Evolutionary conservation across 2,888 invertebrate species (phyloP), one percentile per base, ranked within the genome.

Genomic region (Eristalinus aeneus): DNA sequence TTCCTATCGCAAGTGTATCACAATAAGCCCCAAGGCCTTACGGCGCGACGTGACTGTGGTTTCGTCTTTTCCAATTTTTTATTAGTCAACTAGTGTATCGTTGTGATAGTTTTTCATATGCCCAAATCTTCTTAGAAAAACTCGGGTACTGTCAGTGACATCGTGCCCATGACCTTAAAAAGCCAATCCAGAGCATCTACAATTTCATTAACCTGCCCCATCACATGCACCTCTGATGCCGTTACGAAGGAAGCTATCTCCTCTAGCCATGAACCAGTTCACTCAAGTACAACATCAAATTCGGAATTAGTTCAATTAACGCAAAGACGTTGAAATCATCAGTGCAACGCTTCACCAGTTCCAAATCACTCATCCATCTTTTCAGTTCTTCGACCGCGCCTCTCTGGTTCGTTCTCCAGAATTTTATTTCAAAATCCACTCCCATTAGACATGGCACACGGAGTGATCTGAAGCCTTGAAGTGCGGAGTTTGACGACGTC

Each of bases 201-300:
- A 46, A 16, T 46, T 16, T 16, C 46, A 46, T 46, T 46, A 16
- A 46, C 46, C 46, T 46, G 8, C 8, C 46, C 16, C n/a, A n/a
- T 46, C 46, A 46, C 46, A 16, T 46, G 46, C 16, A 46, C 16
- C 46, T 16, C 8, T 8, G 46, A 4, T 16, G 2, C 27, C 58
- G 22, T 12, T 10, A n/a, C 3, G 46, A 20, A 16, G 46, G 16
- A n/a, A 16, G 1, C n/a, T n/a, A 16, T 16, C 16, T 16, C 16
- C 16, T 16, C 23, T 64, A 27, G 36, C 73, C 64, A 34, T 73
- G 64, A 73, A 64, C 27, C 16, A 34, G 36, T 54, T 53, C 63
- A 73, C 11, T 64, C 73, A 64, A 73, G 64, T 73, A 53, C 34
- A 73, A 56, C 54, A 64, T 22, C 34, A 20, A 54, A 73, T 56